Base-by-base conservation (phyloP, 2,113 vertebrate genomes). In the Chascanopsetta lugubris region DNA sequence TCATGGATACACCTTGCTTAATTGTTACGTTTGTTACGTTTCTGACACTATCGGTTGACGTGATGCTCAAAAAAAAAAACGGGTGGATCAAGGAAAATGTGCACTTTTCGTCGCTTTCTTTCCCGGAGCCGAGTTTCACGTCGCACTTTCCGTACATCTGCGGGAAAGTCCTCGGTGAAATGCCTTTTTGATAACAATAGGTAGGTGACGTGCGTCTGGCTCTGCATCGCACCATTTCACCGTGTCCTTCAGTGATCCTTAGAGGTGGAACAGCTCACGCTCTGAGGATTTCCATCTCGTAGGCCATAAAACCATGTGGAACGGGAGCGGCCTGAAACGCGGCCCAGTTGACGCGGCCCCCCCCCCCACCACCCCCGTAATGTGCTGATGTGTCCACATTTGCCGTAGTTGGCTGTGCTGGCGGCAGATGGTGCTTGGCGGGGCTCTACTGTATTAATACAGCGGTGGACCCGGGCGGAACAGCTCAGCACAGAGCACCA, bases 331-430 rank as follows among this genome's bases (percentile, higher is more conserved):
- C 36, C 48, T 60, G 38, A 50, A 29, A 51, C 66, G 55, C 6
- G 11, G 68, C 36, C 45, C 61, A 67, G 72, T 77, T 68, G 69
- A 47, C 55, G 34, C 36, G 20, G 50, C 66, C 62, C n/a, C n/a
- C n/a, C n/a, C n/a, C n/a, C n/a, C n/a, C n/a, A n/a, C n/a, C n/a
- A n/a, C n/a, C n/a, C 58, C 56, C 53, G 9, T 77, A 80, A 85
- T 82, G 70, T 89, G 89, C 91, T 89, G 90, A 90, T 87, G 77
- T 83, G 72, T 74, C 77, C 68, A 77, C 71, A 85, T 92, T 87
- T 75, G 29, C 61, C 38, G 72, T 77, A 42, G 85, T 78, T 88
- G 59, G 70, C 75, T 77, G 81, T 76, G 70, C 85, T 90, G 75
- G 76, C 84, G 84, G 80, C 85, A 85, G 77, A 83, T 77, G 74